phyloP scores from a whole-genome alignment of 2,113 vertebrate species.

The Crypturellus undulatus region DNA sequence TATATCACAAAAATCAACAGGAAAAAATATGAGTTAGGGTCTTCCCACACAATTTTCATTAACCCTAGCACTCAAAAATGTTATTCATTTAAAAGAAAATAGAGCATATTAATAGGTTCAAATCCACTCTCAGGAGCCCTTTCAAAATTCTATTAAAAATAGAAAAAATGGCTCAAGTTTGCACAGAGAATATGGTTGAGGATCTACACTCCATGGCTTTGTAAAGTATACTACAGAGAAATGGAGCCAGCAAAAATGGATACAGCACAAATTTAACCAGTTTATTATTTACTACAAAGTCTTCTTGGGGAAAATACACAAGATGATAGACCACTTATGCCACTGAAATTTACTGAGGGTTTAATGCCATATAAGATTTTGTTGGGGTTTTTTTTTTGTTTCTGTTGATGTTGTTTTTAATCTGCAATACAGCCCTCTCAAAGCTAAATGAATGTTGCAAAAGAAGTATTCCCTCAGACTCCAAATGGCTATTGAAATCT shows the following conservation, averaged over 20 bases:
- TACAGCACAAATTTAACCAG: neutral
- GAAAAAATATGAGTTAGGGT: neutral
- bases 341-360: neutral
- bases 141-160: neutral
- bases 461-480: neutral
- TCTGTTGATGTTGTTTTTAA: neutral
- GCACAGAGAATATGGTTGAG: neutral
- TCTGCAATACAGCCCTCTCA: neutral
- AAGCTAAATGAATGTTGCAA: neutral
- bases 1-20: neutral
- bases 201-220: neutral
- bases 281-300: neutral
- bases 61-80: neutral
- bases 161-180: neutral
- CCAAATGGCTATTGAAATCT: neutral
- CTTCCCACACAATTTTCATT: neutral
- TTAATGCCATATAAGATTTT: neutral
- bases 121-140: neutral
- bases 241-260: neutral
- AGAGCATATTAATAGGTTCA: neutral
- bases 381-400: neutral
- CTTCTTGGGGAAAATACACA: neutral
- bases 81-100: neutral
- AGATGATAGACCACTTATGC: rapidly evolving
- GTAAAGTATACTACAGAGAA: neutral